Conservation (phyloP, 2,797 vertebrate species). For the Cynodonichthys magdalenae region DNA sequence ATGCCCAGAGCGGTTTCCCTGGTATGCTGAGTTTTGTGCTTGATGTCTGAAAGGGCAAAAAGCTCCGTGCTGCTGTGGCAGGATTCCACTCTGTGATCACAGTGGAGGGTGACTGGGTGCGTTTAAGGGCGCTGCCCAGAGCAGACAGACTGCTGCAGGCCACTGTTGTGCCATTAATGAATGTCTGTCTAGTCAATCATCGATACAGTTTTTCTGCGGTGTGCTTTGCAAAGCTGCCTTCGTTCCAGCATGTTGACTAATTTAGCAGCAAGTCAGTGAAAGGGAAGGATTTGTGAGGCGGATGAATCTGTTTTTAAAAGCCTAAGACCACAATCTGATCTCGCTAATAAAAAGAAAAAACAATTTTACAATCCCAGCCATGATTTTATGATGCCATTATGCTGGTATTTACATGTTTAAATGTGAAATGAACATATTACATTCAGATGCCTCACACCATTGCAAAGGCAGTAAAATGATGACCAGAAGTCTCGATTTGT, state of each 20-base stretch:
- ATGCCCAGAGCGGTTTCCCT: slow-evolving; percentile 57
- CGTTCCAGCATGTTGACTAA: neutral
- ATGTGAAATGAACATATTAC: neutral
- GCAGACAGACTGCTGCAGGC: slow-evolving; percentile 7
- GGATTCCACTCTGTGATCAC: slow-evolving; percentile 38
- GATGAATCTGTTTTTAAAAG: slow-evolving; percentile 2
- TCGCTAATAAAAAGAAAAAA: too few relatives aligned
- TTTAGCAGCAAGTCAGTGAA: neutral
- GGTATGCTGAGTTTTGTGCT: slow-evolving; percentile 31
- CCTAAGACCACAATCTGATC: neutral
- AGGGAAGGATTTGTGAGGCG: neutral
- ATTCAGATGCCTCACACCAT: neutral
- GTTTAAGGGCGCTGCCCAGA: neutral
- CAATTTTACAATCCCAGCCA: too few relatives aligned
- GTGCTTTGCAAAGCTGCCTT: slow-evolving; percentile 17
- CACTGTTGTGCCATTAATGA: neutral
- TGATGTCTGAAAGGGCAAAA: slow-evolving; percentile 56
- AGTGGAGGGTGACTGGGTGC: slow-evolving; percentile 8
- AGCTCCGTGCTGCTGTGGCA: slow-evolving; percentile 31
- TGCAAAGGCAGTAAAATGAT: too few relatives aligned
- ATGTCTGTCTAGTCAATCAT: neutral
- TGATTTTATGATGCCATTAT: neutral
- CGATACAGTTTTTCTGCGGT: slow-evolving; percentile 10
- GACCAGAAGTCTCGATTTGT: too few relatives aligned
- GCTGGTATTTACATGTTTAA: neutral